Base-by-base conservation (phyloP, 1,140 invertebrate genomes). In the Halictus rubicundus region DNA sequence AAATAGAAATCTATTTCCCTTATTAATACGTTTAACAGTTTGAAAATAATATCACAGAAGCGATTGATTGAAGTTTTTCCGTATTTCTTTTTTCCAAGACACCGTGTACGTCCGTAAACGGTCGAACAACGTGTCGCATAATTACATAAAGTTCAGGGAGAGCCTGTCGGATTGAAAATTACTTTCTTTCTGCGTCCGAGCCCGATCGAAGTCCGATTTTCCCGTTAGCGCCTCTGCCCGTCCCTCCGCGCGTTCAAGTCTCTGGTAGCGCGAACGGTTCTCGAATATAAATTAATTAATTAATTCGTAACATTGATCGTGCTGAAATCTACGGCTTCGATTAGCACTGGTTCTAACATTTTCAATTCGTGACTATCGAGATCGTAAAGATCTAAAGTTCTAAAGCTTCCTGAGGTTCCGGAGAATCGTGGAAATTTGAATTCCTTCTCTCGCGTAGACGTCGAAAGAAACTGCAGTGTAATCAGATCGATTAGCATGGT, bases 91-190 rank as follows among this genome's bases (percentile, higher is more conserved):
- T 52, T 4, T 19, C 19, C 49, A n/a, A 57, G n/a, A 6, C 19
- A 57, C n/a, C 54, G 54, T 57, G 19, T 57, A n/a, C 14, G 42
- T 46, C 19, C n/a, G n/a, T 59, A 64, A 42, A 39, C 0, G 3
- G 14, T 1, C 27, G 12, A 37, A 64, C 52, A n/a, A 46, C 12
- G 1, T 21, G 39, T 65, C 57, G 12, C 8, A 7, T 16, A 54
- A 39, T 71, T 70, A 60, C 61, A 37, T 57, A 68, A 82, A 42
- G 49, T 8, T 19, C 25, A 14, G 25, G 49, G 39, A 23, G 64
- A 66, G 39, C 39, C 9, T 59, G 21, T 19, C 16, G 14, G 32
- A 60, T 32, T 9, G 42, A 69, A 37, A 19, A 68, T 32, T 66
- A 25, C 65, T 68, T 68, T 25, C 64, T 42, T 46, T 68, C 64